These are phyloP conservation scores for Spialia ferax DNA, from an alignment of 2,888 invertebrate genomes.

Conservation along the genomic window DNA sequence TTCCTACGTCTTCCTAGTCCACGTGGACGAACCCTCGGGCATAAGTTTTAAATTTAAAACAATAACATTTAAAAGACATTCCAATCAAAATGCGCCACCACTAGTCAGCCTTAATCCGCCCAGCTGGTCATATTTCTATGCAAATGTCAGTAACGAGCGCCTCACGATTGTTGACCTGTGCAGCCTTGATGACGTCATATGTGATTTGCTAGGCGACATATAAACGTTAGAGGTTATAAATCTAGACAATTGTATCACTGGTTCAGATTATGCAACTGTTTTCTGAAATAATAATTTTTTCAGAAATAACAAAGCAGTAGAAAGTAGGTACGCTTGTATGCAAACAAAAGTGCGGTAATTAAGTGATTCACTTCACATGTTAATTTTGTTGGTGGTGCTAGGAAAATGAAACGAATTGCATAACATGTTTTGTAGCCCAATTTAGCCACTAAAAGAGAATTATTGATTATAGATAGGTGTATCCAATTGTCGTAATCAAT, in stretches of 20 bases:
- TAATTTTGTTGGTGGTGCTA: background rate
- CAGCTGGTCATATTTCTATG: constrained; percentile 56
- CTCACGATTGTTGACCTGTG: constrained; percentile 62
- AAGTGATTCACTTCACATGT: background rate
- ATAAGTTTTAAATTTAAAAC: too few species aligned
- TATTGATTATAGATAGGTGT: too few species aligned
- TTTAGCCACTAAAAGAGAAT: too few species aligned
- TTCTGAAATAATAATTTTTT: background rate
- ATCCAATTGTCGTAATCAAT: too few species aligned
- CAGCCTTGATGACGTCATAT: constrained; percentile 68
- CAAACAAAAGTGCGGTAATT: background rate
- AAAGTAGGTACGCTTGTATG: background rate
- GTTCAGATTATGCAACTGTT: background rate
- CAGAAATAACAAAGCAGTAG: background rate
- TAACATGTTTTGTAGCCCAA: background rate
- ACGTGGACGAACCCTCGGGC: too few species aligned
- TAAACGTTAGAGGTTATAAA: background rate
- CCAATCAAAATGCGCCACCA: constrained; percentile 33
- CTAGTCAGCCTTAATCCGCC: constrained; percentile 33
- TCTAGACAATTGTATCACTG: background rate
- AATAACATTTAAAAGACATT: background rate
- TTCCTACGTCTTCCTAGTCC: too few species aligned
- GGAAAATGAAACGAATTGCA: background rate
- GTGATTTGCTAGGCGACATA: constrained; percentile 23
- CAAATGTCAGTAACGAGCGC: constrained; percentile 60